These are phyloP conservation scores for Lepidurus arcticus DNA, from an alignment of 1,140 invertebrate species.

Conservation along the genomic window DNA sequence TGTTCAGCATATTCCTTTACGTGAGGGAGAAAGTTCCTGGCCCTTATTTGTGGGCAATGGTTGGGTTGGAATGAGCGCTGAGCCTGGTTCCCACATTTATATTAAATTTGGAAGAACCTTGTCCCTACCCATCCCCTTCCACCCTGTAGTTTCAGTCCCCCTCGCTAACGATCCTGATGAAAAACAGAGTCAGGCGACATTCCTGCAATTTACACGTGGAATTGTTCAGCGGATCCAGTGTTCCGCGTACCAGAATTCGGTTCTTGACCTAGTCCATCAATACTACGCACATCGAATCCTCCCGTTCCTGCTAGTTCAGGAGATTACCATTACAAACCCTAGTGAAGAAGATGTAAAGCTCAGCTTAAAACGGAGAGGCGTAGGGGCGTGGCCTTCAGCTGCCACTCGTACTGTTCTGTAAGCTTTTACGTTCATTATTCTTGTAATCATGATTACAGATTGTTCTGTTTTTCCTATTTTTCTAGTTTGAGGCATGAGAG, in stretches of 20 bases:
- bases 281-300: conserved; percentile 73
- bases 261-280: conserved; percentile 59
- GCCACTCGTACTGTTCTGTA: conserved; percentile 37
- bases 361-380: conserved; percentile 39
- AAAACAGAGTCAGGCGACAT: conserved; percentile 54
- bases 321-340: conserved; percentile 70
- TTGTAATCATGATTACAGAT: conserved; percentile 36
- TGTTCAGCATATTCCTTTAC: conserved; percentile 54
- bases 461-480: conserved; percentile 41
- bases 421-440: conserved; percentile 36
- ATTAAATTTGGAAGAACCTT: conserved; percentile 65
- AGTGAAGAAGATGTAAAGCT: conserved; percentile 39
- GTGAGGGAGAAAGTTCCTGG: conserved; percentile 53
- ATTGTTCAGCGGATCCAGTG: conserved; percentile 58
- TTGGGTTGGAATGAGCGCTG: conserved; percentile 58
- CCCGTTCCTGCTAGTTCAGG: conserved; percentile 70
- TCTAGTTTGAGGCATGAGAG: conserved; percentile 50
- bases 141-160: conserved; percentile 61
- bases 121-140: conserved; percentile 62
- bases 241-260: conserved; percentile 56
- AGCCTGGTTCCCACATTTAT: conserved; percentile 58
- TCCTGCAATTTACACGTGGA: conserved; percentile 53
- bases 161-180: conserved; percentile 44
- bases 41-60: conserved; percentile 76
- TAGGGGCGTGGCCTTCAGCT: conserved; percentile 39